Conservation (phyloP, 2,888 invertebrate genomes). For the Leptinotarsa rubiginosa region DNA sequence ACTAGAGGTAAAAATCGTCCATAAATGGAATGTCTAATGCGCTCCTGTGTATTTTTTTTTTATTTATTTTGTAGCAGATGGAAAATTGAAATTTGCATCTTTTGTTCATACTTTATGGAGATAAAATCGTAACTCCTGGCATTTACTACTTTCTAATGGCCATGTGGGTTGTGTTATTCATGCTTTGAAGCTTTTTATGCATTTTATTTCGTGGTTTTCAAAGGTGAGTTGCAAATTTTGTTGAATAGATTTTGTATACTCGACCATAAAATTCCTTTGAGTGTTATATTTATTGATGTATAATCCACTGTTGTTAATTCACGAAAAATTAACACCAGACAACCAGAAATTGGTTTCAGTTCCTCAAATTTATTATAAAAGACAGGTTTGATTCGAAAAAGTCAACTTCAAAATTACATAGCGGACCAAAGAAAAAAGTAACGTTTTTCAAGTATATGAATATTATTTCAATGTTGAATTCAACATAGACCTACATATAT, state of each 20-base stretch:
- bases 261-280: too few relatives aligned
- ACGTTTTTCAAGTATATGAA: too few relatives aligned
- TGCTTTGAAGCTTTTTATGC: not conserved
- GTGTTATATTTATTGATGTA: too few relatives aligned
- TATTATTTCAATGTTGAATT: too few relatives aligned
- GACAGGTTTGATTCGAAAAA: too few relatives aligned
- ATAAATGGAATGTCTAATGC: not conserved
- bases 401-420: too few relatives aligned
- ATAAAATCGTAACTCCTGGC: slow-evolving; percentile 27
- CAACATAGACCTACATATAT: too few relatives aligned
- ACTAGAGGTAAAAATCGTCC: not conserved
- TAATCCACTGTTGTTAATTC: too few relatives aligned
- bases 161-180: not conserved
- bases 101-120: slow-evolving; percentile 24
- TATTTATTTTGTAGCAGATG: not conserved
- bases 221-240: not conserved
- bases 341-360: too few relatives aligned
- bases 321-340: too few relatives aligned
- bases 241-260: not conserved
- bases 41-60: not conserved
- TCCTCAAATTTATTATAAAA: too few relatives aligned
- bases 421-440: too few relatives aligned
- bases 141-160: slow-evolving; percentile 13
- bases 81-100: slow-evolving; percentile 23
- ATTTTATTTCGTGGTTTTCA: slow-evolving; percentile 2